Evolutionary conservation across 2,113 vertebrate genomes (phyloP).

Genomic region (Hymenochirus boettgeri): DNA sequence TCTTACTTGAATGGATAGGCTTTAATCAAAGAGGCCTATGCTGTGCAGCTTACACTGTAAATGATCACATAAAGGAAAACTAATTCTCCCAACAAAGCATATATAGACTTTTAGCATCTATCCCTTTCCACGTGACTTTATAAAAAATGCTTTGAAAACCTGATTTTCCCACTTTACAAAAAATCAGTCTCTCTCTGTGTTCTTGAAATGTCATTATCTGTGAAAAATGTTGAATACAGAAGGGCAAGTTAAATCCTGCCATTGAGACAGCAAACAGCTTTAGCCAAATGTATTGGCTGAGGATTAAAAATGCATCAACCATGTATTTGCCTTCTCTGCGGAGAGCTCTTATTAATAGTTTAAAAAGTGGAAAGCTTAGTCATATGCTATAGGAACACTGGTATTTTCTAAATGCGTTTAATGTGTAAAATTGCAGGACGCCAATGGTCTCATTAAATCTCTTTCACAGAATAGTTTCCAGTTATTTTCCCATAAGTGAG

Average conservation of each 20-base stretch:
- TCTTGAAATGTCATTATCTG: slow-evolving; percentile 67
- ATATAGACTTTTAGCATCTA: slow-evolving; percentile 3
- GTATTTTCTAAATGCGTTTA: slow-evolving; percentile 65
- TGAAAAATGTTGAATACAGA: slow-evolving; percentile 61
- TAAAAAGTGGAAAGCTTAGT: slow-evolving; percentile 71
- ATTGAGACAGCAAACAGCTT: slow-evolving; percentile 79
- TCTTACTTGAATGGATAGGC: slow-evolving; percentile 3
- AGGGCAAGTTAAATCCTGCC: slow-evolving; percentile 75
- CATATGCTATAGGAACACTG: slow-evolving; percentile 61
- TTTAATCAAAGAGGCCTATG: slow-evolving; percentile 1
- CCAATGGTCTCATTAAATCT: slow-evolving; percentile 67
- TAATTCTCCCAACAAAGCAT: not conserved
- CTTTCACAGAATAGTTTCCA: slow-evolving; percentile 54
- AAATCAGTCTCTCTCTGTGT: slow-evolving; percentile 47
- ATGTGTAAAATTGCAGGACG: slow-evolving; percentile 75
- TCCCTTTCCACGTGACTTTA: slow-evolving; percentile 9
- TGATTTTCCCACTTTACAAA: slow-evolving; percentile 37
- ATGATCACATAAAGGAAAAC: slow-evolving; percentile 10
- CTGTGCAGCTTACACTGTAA: not conserved
- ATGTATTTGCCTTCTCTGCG: slow-evolving; percentile 76
- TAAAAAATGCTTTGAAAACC: slow-evolving; percentile 30
- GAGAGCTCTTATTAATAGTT: slow-evolving; percentile 78
- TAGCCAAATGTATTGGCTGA: slow-evolving; percentile 78
- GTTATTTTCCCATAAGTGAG: slow-evolving; percentile 64
- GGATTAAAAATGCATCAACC: slow-evolving; percentile 80